phyloP scores from a whole-genome alignment of 2,113 vertebrate genomes.

The Dunckerocampus dactyliophorus region DNA sequence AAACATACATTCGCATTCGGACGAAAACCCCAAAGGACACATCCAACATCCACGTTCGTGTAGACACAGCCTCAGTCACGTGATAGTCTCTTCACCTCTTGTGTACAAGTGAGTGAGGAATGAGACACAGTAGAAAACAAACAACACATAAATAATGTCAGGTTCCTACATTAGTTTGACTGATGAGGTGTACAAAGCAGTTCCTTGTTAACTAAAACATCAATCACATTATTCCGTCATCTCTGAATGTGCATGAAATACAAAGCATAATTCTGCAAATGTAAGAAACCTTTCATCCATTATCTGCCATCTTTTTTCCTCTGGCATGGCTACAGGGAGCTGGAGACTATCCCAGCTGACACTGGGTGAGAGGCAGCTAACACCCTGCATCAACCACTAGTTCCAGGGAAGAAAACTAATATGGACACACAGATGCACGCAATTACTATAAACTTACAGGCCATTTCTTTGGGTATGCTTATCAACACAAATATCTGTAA shows the following conservation, averaged over 20 bases:
- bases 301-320: background rate
- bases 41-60: no score
- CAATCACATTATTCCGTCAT: constrained; percentile 25
- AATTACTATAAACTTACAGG: background rate
- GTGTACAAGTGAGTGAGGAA: background rate
- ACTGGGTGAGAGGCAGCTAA: background rate
- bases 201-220: constrained; percentile 20
- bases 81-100: background rate
- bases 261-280: constrained; percentile 7
- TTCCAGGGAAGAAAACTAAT: no score
- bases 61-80: no score
- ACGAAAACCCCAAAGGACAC: no score
- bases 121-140: background rate
- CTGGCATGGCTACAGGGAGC: background rate
- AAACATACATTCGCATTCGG: no score
- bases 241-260: constrained; percentile 13
- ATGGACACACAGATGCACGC: background rate
- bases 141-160: background rate
- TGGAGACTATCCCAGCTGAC: background rate
- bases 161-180: constrained; percentile 13
- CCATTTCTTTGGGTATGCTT: background rate
- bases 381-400: no score
- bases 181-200: constrained; percentile 23
- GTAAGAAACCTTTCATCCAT: constrained; percentile 15
- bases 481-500: background rate